These are phyloP conservation scores for Theretra japonica DNA, from an alignment of 2,888 invertebrate genomes.

Conservation along the genomic window DNA sequence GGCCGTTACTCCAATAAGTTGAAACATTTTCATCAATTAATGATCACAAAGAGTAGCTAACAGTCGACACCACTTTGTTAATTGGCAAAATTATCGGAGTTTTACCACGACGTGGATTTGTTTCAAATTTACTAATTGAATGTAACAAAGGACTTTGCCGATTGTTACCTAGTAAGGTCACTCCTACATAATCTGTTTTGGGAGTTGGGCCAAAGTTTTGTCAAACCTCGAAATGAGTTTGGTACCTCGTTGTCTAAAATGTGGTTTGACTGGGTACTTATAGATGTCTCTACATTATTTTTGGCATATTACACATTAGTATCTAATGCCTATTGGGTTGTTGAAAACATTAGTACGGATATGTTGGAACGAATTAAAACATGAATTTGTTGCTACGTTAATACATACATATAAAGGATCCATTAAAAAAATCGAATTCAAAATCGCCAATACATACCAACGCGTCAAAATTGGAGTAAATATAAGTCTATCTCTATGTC, in stretches of 20 bases:
- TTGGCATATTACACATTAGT: too few relatives aligned
- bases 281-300: too few relatives aligned
- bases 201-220: not conserved
- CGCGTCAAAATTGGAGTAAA: too few relatives aligned
- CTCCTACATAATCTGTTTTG: conserved; percentile 15
- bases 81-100: conserved; percentile 54
- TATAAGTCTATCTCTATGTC: too few relatives aligned
- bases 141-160: conserved; percentile 30
- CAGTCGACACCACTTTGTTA: conserved; percentile 50
- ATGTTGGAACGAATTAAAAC: too few relatives aligned
- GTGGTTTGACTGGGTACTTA: not conserved
- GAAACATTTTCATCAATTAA: conserved; percentile 48
- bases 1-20: conserved; percentile 34
- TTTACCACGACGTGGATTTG: conserved; percentile 32
- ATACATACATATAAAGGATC: too few relatives aligned
- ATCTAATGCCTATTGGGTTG: too few relatives aligned
- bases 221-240: too few relatives aligned
- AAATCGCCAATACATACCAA: too few relatives aligned
- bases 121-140: conserved; percentile 37
- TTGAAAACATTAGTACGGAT: too few relatives aligned
- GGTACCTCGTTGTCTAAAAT: not conserved
- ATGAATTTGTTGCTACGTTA: too few relatives aligned
- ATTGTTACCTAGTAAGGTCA: conserved; percentile 25
- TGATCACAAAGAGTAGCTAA: conserved; percentile 37
- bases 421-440: too few relatives aligned